A percentile compares a stretch with the other conserved stretches of the same genome.
Conservation (phyloP, 2,113 vertebrate genomes). For the Sprattus sprattus region DNA sequence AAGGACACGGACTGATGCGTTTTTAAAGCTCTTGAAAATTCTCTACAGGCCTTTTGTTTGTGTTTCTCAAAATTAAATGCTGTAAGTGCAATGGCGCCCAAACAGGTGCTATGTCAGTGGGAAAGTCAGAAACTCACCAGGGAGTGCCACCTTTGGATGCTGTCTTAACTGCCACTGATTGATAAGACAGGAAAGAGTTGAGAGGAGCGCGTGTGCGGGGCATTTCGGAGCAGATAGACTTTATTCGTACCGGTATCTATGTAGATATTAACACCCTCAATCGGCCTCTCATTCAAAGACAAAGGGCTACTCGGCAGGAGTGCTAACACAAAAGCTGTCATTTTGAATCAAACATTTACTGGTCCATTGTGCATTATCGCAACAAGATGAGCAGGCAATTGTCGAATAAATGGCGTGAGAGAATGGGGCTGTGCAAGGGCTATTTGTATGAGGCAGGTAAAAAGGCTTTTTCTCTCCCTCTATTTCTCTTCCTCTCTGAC, state of each 20-base stretch:
- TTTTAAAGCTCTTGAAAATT: not conserved
- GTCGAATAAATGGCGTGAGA: constrained; percentile 10
- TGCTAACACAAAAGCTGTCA: constrained; percentile 35
- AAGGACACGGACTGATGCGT: not conserved
- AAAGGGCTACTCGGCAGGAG: constrained; percentile 33
- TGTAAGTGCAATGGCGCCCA: not conserved
- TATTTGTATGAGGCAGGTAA: constrained; percentile 15
- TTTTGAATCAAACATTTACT: constrained; percentile 20
- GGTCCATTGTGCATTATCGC: not conserved
- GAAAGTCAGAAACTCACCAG: not conserved
- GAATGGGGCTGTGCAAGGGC: constrained; percentile 1
- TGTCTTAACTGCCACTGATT: not conserved
- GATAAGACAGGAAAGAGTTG: not conserved
- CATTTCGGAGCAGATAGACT: not conserved
- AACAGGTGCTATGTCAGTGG: not conserved
- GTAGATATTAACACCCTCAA: constrained; percentile 46
- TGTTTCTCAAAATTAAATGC: not conserved
- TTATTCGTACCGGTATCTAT: not conserved
- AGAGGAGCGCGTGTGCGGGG: not conserved
- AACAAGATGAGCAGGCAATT: constrained; percentile 31
- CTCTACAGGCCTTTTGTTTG: not conserved
- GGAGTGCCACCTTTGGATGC: not conserved
- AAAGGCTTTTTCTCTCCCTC: not conserved
- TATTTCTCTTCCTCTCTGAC: not conserved
- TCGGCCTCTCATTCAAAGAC: not conserved